Evolutionary conservation across 1,140 invertebrate genomes (phyloP).

Genomic region (Scaptodrosophila lebanonensis): DNA sequence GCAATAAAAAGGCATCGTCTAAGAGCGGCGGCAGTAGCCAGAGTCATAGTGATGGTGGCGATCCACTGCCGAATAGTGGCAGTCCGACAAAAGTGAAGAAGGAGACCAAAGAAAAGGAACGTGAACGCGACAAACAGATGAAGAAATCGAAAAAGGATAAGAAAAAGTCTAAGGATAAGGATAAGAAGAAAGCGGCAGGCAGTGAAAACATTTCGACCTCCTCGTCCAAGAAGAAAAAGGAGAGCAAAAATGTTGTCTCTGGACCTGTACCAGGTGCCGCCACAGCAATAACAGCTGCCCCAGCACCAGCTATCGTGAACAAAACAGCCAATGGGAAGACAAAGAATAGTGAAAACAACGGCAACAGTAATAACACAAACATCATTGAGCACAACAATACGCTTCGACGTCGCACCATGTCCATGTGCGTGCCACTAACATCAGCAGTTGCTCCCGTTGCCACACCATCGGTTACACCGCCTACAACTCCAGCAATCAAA

Average conservation of each 20-base stretch:
- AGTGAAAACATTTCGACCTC: not conserved
- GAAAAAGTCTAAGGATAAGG: conserved; percentile 58
- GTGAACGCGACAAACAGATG: conserved; percentile 45
- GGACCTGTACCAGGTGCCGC: no score
- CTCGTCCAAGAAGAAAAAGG: no score
- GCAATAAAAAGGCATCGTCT: conserved; percentile 79
- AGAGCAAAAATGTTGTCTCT: no score
- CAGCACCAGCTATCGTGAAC: conserved; percentile 4
- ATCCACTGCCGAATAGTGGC: conserved; percentile 15
- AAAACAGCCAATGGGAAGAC: conserved; percentile 50
- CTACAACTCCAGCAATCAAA: conserved; percentile 27
- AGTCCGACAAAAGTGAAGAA: conserved; percentile 37
- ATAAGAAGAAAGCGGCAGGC: conserved; percentile 28
- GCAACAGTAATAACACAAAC: conserved; percentile 10
- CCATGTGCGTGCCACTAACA: conserved; percentile 37
- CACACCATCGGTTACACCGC: conserved; percentile 1
- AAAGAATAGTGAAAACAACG: conserved; percentile 22
- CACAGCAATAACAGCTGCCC: not conserved
- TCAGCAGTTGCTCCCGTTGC: conserved; percentile 24
- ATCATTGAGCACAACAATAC: conserved; percentile 30
- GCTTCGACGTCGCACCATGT: conserved; percentile 53
- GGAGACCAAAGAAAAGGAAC: conserved; percentile 46
- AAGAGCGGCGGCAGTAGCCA: conserved; percentile 7
- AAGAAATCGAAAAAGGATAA: conserved; percentile 62
- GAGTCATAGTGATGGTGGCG: conserved; percentile 18